Evolutionary conservation across 2,888 invertebrate genomes (phyloP).

Genomic region (Patella depressa): DNA sequence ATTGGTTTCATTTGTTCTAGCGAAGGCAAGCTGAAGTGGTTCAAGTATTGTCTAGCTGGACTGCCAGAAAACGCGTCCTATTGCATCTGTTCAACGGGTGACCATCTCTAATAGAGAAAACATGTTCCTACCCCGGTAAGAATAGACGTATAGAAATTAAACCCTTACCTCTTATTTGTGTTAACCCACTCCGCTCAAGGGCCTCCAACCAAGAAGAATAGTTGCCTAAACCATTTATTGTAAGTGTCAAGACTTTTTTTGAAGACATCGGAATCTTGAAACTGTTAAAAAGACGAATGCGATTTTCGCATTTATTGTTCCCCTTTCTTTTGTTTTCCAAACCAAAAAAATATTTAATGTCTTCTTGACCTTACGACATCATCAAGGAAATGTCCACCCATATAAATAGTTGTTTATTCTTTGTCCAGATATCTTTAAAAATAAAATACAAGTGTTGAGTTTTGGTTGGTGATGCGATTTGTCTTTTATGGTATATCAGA

Average conservation of each 20-base stretch:
- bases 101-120: slow-evolving; percentile 5
- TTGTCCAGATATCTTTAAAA: no score
- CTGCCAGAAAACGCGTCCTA: neutral
- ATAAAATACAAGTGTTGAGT: no score
- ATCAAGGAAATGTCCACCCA: no score
- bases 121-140: neutral
- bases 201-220: neutral
- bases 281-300: slow-evolving; percentile 2
- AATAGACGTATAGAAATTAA: slow-evolving; percentile 6
- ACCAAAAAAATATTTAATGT: neutral
- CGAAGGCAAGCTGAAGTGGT: slow-evolving; percentile 10
- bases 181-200: neutral
- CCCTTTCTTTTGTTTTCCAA: neutral
- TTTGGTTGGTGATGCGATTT: no score
- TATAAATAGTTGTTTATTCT: no score
- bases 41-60: neutral
- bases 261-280: slow-evolving; percentile 3
- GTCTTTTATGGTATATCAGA: no score
- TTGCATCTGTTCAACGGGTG: slow-evolving; percentile 7
- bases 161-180: slow-evolving; percentile 4
- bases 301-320: neutral
- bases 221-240: neutral
- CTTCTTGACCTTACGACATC: neutral
- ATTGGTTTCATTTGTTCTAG: slow-evolving; percentile 10
- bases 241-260: slow-evolving; percentile 3